Percentiles rank a stretch among this genome's conserved stretches.
Conservation (phyloP, 1,140 invertebrate species). For the Bombus pascuorum region DNA sequence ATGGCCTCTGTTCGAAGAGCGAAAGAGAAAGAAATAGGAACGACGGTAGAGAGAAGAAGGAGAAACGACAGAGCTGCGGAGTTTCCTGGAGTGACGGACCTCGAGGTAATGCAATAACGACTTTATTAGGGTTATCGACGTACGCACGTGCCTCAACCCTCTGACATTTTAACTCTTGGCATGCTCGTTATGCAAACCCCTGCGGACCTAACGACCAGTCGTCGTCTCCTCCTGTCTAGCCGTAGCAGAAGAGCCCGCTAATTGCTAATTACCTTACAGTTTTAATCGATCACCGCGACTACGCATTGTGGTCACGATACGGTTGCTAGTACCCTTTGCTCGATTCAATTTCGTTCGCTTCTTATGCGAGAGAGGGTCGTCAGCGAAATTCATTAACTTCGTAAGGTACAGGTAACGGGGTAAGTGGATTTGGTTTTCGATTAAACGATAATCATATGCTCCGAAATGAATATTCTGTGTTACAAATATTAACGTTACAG, state of each 20-base stretch:
- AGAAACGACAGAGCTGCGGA: not conserved
- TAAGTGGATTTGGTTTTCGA: not conserved
- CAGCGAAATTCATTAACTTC: not conserved
- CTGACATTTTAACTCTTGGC: conserved; percentile 67
- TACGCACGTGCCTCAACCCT: conserved; percentile 63
- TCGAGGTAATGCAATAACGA: conserved; percentile 59
- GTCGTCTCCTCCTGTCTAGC: not conserved
- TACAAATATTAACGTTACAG: too few relatives aligned
- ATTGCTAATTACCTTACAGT: conserved; percentile 64
- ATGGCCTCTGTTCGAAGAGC: not conserved
- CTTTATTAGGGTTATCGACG: conserved; percentile 64
- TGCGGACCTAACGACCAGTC: not conserved
- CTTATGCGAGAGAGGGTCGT: not conserved
- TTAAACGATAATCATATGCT: not conserved
- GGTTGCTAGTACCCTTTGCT: not conserved
- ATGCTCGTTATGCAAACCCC: conserved; percentile 49
- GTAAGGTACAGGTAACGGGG: too few relatives aligned
- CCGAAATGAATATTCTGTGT: too few relatives aligned
- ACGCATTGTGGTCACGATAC: conserved; percentile 15
- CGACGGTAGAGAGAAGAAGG: not conserved
- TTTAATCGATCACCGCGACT: conserved; percentile 60
- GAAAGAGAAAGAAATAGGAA: not conserved
- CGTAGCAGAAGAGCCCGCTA: conserved; percentile 31
- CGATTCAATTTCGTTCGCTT: not conserved
- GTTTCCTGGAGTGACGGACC: conserved; percentile 8